These are phyloP conservation scores for Ameiurus melas DNA, from an alignment of 2,113 vertebrate species.

Conservation along the genomic window DNA sequence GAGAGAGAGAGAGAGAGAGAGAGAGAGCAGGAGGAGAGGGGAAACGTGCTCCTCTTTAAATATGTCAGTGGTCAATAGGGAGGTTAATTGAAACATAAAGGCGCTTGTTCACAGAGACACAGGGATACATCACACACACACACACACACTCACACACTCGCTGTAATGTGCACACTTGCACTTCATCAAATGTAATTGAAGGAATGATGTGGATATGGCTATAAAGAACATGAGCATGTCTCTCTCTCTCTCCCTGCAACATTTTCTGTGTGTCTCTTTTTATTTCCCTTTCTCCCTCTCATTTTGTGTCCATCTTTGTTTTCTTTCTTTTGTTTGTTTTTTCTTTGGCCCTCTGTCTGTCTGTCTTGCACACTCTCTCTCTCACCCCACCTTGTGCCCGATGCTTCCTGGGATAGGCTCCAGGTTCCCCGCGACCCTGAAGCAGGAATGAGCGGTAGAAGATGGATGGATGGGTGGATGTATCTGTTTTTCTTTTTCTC, in stretches of 20 bases:
- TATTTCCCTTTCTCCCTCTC: too few species aligned
- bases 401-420: too few species aligned
- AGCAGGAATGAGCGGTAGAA: too few species aligned
- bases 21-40: background rate
- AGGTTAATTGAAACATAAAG: slow-evolving; percentile 60
- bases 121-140: slow-evolving; percentile 20
- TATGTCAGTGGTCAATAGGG: slow-evolving; percentile 50
- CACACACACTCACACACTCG: slow-evolving; percentile 29
- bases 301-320: too few species aligned
- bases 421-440: too few species aligned
- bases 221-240: slow-evolving; percentile 10
- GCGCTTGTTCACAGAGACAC: slow-evolving; percentile 40
- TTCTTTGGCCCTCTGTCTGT: too few species aligned
- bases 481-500: too few species aligned
- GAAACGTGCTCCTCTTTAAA: slow-evolving; percentile 39
- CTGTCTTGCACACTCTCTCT: background rate
- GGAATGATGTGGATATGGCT: slow-evolving; percentile 30
- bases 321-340: too few species aligned
- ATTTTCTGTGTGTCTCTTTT: background rate
- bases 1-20: background rate
- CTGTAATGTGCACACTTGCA: slow-evolving; percentile 23
- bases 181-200: slow-evolving; percentile 46
- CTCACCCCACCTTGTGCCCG: too few species aligned
- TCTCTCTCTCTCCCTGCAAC: background rate
- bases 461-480: too few species aligned